Base-by-base conservation (phyloP, 2,113 vertebrate genomes). In the Albula goreensis region DNA sequence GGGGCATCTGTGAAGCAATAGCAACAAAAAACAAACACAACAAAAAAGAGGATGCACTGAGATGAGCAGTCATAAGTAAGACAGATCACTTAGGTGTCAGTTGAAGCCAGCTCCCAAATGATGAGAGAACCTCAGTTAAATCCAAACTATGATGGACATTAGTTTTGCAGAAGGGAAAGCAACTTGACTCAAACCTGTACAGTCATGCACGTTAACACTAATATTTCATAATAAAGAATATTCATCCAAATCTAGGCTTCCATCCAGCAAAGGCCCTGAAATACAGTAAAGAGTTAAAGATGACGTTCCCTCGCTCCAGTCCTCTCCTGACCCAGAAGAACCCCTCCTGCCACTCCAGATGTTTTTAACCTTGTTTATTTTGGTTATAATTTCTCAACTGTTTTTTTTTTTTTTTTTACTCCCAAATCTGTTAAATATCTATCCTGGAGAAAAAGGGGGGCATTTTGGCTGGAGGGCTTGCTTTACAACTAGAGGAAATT, bases 401-500 rank as follows among this genome's bases (percentile, higher is more conserved):
- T 2, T 77, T 77, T 77, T 78, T 41, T n/a, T 41, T n/a, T 41
- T 41, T 41, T 41, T 41, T 41, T 41, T 41, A 41, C 78, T 15
- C 60, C 85, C 74, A 78, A 31, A n/a, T 63, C 50, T 83, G 51
- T 86, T 60, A 86, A 88, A 87, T 56, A 78, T 86, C 77, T 85
- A 15, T 77, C 50, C 80, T 83, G 51, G 6, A 48, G 17, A 63
- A 83, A 86, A 50, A n/a, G n/a, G n/a, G n/a, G 2, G 12, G 10
- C 60, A 2, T 63, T 56, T 4, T 0, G 13, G 19, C 66, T 85
- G 50, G 15, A n/a, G 22, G 13, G 79, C 89, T 79, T 86, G 84
- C 83, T 85, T 78, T 85, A 86, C 50, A 80, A 50, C 85, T 7
- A 1, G 86, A 89, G 91, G 93, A 96, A 95, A 89, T 92, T 86